Evolutionary conservation across 1,140 invertebrate species (phyloP), one percentile per base, ranked within the genome.

Genomic region (Coenobita brevimanus): DNA sequence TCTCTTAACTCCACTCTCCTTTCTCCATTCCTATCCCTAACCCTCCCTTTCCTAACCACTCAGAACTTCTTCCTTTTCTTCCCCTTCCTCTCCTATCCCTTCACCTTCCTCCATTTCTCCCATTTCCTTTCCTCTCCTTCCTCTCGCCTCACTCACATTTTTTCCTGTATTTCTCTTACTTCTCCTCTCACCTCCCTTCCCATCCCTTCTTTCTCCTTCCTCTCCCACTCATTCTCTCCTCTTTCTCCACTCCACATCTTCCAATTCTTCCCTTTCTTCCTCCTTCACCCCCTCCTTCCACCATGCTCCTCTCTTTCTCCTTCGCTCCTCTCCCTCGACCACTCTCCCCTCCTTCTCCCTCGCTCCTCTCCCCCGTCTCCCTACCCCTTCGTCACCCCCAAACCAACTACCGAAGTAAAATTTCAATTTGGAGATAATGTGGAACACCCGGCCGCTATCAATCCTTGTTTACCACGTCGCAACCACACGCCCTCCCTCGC

Each of bases 381-480:
- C 67, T 30, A 2, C 3, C 30, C 67, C 10, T 30, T 36, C 67
- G 21, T 10, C 1, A 2, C 24, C 67, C 1, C 67, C 67, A 3
- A 27, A 3, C 67, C 24, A 27, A 27, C 67, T 27, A 8, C 2
- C 67, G 3, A 36, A 69, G 67, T 69, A 69, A 69, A 69, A 69
- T 69, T 69, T 69, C 67, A 69, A 69, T 69, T 69, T 69, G 67
- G 67, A 69, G 67, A 69, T 69, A 69, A 69, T 69, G 67, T 36
- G 3, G 6, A 27, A 27, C 67, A 36, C 36, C 67, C 36, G 2
- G 6, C 13, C 6, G 67, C 67, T 3, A 69, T 69, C 67, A 69
- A 69, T 69, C 67, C 3, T 69, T 69, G 36, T 69, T 69, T 69
- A 69, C 67, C 27, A 17, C 30, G 67, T 36, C 67, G 30, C 17